phyloP scores from a whole-genome alignment of 2,113 vertebrate species.

The Pteronura brasiliensis region DNA sequence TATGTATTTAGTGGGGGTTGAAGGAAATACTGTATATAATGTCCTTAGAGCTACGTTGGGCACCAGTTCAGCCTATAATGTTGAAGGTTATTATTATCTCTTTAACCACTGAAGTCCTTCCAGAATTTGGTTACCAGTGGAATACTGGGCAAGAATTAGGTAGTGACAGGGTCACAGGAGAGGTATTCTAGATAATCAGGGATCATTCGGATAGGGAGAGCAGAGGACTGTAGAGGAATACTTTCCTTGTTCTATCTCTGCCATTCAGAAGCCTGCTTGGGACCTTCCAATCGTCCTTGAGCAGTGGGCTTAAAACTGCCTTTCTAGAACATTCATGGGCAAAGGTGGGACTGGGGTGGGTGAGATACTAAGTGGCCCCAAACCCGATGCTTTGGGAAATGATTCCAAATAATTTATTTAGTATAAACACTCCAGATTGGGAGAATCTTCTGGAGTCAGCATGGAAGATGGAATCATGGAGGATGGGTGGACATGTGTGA shows the following conservation, averaged over 20 bases:
- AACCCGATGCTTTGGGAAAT: not conserved
- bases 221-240: not conserved
- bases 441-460: not conserved
- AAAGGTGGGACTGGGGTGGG: too few species aligned
- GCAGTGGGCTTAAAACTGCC: not conserved
- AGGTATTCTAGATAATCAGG: not conserved
- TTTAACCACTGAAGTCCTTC: not conserved
- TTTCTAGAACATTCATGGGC: not conserved
- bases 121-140: not conserved
- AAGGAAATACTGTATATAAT: not conserved
- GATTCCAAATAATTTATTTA: not conserved
- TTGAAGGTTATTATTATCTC: not conserved
- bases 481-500: not conserved
- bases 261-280: not conserved
- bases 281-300: not conserved
- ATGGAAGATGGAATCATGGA: not conserved
- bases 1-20: not conserved
- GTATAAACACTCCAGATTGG: not conserved
- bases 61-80: not conserved
- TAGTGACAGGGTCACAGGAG: not conserved
- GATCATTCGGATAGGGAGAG: not conserved
- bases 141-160: not conserved
- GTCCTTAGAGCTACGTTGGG: not conserved
- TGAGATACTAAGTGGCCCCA: not conserved
- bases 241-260: not conserved